Evolutionary conservation across 1,140 invertebrate genomes (phyloP).

Genomic region (Pogonomyrmex californicus): DNA sequence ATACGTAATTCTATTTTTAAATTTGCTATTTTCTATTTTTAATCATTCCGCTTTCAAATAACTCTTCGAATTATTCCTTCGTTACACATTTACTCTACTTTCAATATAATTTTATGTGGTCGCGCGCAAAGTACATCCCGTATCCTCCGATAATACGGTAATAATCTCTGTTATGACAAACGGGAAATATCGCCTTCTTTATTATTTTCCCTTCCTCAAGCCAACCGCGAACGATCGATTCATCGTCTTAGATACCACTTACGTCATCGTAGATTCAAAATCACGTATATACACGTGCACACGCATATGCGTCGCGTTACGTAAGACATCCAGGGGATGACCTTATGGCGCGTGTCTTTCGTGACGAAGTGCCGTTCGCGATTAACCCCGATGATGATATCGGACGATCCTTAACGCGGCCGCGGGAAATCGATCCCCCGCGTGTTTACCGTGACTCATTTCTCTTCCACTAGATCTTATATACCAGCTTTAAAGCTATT

Average conservation of each 20-base stretch:
- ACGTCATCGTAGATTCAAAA: conserved; percentile 29
- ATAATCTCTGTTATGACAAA: conserved; percentile 73
- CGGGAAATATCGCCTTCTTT: conserved; percentile 58
- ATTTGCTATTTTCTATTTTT: too few relatives aligned
- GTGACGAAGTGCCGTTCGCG: conserved; percentile 46
- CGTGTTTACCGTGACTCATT: conserved; percentile 51
- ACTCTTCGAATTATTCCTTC: neutral
- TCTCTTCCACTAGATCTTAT: neutral
- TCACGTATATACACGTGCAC: neutral
- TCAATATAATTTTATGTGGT: neutral
- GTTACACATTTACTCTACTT: neutral
- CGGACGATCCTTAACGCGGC: conserved; percentile 46
- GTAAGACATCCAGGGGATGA: conserved; percentile 35
- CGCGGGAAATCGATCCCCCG: conserved; percentile 53
- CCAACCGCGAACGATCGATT: conserved; percentile 72
- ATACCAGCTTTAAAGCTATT: neutral
- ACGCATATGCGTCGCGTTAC: conserved; percentile 31
- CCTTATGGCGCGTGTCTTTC: conserved; percentile 52
- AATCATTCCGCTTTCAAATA: neutral
- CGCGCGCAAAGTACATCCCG: too few relatives aligned
- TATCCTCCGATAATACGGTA: conserved; percentile 53
- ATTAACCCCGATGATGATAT: conserved; percentile 42
- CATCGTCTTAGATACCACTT: conserved; percentile 61
- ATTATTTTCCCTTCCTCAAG: conserved; percentile 71
- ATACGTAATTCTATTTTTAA: neutral